Conservation (phyloP, 2,797 vertebrate genomes). For the Artibeus jamaicensis region DNA sequence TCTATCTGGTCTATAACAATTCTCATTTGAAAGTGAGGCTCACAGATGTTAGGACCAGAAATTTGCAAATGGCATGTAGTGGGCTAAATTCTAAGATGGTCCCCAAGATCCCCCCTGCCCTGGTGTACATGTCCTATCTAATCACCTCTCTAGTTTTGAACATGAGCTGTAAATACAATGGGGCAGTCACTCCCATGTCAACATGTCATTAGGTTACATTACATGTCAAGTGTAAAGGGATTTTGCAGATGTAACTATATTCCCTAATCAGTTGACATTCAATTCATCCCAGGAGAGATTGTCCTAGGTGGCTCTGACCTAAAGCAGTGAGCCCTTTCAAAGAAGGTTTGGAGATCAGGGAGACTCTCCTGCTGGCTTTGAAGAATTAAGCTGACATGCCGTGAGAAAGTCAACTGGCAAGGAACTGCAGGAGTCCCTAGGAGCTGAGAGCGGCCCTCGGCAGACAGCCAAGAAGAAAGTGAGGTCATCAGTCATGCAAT, state of each 20-base stretch:
- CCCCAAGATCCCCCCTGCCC: not conserved
- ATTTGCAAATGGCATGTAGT: not conserved
- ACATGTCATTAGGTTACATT: not conserved
- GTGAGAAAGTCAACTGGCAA: not conserved
- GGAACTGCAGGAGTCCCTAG: not conserved
- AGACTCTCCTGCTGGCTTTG: not conserved
- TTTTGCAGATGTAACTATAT: conserved; percentile 11
- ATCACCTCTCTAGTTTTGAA: not conserved
- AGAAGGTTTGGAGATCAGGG: not conserved
- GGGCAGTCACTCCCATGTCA: not conserved
- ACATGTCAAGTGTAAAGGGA: not conserved
- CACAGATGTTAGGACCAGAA: not conserved
- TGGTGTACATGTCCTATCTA: not conserved
- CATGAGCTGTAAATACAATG: not conserved
- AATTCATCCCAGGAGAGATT: not conserved
- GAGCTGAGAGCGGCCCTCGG: not conserved
- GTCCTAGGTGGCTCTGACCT: not conserved
- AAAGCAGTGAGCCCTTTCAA: not conserved
- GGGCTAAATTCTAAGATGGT: not conserved
- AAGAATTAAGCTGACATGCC: not conserved
- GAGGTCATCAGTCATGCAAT: not conserved
- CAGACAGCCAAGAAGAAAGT: conserved; percentile 1
- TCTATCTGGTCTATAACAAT: not conserved
- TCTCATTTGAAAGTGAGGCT: conserved; percentile 3
- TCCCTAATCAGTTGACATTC: not conserved